A percentile compares a stretch with the other conserved stretches of the same genome.
phyloP scores from a whole-genome alignment of 2,888 invertebrate species.

The Microctonus hyperodae region DNA sequence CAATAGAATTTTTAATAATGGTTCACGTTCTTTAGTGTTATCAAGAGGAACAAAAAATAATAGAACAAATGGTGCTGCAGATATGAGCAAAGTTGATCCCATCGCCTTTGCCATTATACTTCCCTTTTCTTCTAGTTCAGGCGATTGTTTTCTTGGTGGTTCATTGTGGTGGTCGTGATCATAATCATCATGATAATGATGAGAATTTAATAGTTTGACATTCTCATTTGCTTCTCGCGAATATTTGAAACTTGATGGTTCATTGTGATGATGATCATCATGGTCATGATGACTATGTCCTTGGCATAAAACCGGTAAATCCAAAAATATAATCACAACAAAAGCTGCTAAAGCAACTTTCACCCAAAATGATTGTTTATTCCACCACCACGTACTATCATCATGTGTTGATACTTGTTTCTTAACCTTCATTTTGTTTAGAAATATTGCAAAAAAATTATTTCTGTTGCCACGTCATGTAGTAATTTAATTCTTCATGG shows the following conservation, averaged over 20 bases:
- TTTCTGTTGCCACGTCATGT: background rate
- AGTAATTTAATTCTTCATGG: background rate
- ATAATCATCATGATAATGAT: conserved; percentile 51
- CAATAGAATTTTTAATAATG: conserved; percentile 86
- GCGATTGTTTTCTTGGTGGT: conserved; percentile 26
- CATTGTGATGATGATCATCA: conserved; percentile 66
- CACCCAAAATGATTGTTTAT: conserved; percentile 29
- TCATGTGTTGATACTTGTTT: background rate
- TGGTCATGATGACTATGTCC: conserved; percentile 49
- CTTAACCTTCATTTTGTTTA: background rate
- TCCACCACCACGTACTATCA: conserved; percentile 22
- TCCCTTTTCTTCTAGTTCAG: conserved; percentile 37
- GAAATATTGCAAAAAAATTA: background rate
- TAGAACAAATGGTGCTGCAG: conserved; percentile 92
- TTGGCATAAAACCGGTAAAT: conserved; percentile 55
- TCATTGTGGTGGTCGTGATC: conserved; percentile 51
- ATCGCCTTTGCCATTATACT: conserved; percentile 73
- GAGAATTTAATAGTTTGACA: conserved; percentile 37
- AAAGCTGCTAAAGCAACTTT: conserved; percentile 46
- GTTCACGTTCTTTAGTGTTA: conserved; percentile 82
- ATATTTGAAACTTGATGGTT: conserved; percentile 83
- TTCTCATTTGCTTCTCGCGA: conserved; percentile 73
- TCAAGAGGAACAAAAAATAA: conserved; percentile 93
- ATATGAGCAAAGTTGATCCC: conserved; percentile 91
- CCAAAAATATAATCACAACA: conserved; percentile 54